A percentile compares a stretch with the other conserved stretches of the same genome.
phyloP scores from a whole-genome alignment of 2,113 vertebrate species.

The Maccullochella peelii region DNA sequence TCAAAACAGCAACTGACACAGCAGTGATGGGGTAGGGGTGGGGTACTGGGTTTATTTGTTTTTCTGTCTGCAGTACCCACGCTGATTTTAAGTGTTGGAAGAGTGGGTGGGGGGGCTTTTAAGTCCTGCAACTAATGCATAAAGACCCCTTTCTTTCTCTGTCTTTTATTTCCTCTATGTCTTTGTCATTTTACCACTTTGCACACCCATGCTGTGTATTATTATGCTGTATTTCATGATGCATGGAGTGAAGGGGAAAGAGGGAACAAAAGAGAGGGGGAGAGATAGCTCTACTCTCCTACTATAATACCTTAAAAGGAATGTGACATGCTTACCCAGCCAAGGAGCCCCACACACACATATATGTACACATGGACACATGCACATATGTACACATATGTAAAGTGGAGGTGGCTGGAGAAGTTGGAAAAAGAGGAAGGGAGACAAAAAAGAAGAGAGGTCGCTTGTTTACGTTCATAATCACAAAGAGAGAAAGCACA shows the following conservation, averaged over 20 bases:
- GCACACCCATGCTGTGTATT: slow-evolving; percentile 48
- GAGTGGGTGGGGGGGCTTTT: slow-evolving; percentile 62
- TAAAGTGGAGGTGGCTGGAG: neutral
- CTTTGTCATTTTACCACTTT: slow-evolving; percentile 57
- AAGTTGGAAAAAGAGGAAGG: neutral
- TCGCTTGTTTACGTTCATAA: slow-evolving; percentile 28
- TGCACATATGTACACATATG: neutral
- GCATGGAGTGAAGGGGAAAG: slow-evolving; percentile 16
- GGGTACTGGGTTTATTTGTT: slow-evolving; percentile 64
- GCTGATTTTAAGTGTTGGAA: slow-evolving; percentile 67
- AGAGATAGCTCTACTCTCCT: slow-evolving; percentile 2
- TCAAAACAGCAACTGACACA: slow-evolving; percentile 52
- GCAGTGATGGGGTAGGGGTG: slow-evolving; percentile 26
- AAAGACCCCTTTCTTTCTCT: slow-evolving; percentile 53
- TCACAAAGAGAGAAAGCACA: neutral
- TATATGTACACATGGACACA: neutral
- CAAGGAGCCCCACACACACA: slow-evolving; percentile 1
- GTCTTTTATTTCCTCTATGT: slow-evolving; percentile 54
- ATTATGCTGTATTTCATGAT: slow-evolving; percentile 29
- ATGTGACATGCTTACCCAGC: neutral
- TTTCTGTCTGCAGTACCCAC: slow-evolving; percentile 61
- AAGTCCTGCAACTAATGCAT: slow-evolving; percentile 70
- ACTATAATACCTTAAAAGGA: slow-evolving; percentile 27
- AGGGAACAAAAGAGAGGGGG: slow-evolving; percentile 9
- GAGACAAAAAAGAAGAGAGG: neutral